Evolutionary conservation across 1,140 invertebrate species (phyloP), one percentile per base, ranked within the genome.

Genomic region (Polypedilum vanderplanki): DNA sequence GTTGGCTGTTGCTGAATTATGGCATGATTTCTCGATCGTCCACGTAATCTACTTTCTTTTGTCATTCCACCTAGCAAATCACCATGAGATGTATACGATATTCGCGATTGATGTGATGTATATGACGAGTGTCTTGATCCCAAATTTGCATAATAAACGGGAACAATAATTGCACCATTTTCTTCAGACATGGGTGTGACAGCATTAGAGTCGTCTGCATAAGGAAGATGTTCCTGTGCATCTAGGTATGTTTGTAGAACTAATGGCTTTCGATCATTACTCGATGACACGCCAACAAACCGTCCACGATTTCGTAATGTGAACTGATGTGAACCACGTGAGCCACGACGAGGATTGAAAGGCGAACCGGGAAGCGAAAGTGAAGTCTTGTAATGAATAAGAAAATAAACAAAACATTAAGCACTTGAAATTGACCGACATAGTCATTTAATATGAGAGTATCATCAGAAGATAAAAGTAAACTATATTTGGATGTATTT

Each of bases 121-220:
- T 97, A 97, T 75, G 94, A 96, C 75, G 93, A 95, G 83, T 96
- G 93, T 77, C 94, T 88, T 75, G 93, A 95, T 77, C 91, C 88
- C 83, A 93, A 86, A 84, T 90, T 93, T 76, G 91, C 87, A 81
- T 92, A 92, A 83, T 94, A 94, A 78, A 93, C 90, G 7, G 94
- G 93, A 77, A 97, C 92, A 78, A 96, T 92, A 83, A 96, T 96
- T 78, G 93, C 93, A 78, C 95, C 94, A 83, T 96, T 97, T 83
- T 98, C 96, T 85, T 98, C 97, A 74, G 95, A 97, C 93, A 97
- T 97, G 12, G 97, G 97, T 70, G 96, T 98, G 3, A 98, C 96
- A 74, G 96, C 97, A 80, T 96, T 96, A 73, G 95, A 98, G 83
- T 98, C 96, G 83, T 98, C 97, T 33, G 96, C 96, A 83, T 96